A percentile compares a stretch with the other conserved stretches of the same genome.
These are phyloP conservation scores for Philaethria dido DNA, from an alignment of 2,888 invertebrate genomes.

Conservation along the genomic window DNA sequence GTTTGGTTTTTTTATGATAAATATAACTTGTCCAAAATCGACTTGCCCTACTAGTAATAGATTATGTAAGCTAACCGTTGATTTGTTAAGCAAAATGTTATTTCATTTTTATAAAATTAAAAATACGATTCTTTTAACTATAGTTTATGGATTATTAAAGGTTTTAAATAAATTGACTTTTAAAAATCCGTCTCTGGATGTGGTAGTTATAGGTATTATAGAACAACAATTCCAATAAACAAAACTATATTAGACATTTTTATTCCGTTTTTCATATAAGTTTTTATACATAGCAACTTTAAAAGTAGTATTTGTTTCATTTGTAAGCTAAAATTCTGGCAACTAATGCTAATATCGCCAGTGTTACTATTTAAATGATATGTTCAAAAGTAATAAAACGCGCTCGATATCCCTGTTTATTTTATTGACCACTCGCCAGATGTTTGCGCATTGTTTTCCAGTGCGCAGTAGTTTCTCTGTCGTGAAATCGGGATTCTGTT, in stretches of 20 bases:
- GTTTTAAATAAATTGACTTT: background rate
- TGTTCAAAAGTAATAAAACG: constrained; percentile 83
- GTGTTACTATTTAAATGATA: constrained; percentile 79
- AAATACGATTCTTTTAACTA: background rate
- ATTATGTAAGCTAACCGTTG: background rate
- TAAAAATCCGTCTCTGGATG: background rate
- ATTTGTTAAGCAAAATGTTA: background rate
- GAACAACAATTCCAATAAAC: background rate
- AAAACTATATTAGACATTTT: background rate
- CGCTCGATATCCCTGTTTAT: constrained; percentile 85
- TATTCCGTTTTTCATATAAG: background rate
- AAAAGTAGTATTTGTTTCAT: constrained; percentile 20
- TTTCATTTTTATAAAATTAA: constrained; percentile 3
- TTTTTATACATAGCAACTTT: constrained; percentile 18
- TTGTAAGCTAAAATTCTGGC: constrained; percentile 55
- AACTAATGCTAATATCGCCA: constrained; percentile 64
- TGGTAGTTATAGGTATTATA: background rate
- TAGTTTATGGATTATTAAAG: background rate
- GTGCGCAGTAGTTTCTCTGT: constrained; percentile 83
- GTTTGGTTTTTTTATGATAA: constrained; percentile 8
- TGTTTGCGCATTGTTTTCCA: constrained; percentile 85
- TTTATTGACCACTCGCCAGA: constrained; percentile 85
- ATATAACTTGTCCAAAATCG: background rate
- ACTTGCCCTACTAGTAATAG: background rate
- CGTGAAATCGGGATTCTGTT: constrained; percentile 82